A percentile compares a stretch with the other conserved stretches of the same genome.
These are phyloP conservation scores for Cyaniris semiargus DNA, from an alignment of 2,888 invertebrate species.

Conservation along the genomic window DNA sequence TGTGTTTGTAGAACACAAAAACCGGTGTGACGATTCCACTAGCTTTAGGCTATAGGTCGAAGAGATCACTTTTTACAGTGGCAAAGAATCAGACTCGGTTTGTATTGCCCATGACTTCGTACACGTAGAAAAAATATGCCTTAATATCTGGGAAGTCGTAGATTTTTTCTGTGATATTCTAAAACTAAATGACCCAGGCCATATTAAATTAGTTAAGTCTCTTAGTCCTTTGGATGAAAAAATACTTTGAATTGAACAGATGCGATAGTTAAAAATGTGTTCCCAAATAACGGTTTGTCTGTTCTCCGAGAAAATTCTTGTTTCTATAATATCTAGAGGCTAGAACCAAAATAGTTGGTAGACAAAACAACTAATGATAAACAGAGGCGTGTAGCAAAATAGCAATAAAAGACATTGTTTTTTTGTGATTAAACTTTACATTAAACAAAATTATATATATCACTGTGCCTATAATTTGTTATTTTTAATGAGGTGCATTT, in stretches of 20 bases:
- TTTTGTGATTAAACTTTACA: background rate
- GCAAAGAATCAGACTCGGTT: background rate
- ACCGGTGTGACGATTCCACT: background rate
- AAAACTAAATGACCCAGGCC: no score
- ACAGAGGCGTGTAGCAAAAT: background rate
- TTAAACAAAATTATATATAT: slow-evolving; percentile 13
- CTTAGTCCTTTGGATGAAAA: background rate
- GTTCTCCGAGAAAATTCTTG: no score
- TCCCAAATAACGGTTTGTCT: no score
- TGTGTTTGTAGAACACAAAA: background rate
- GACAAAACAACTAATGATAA: background rate
- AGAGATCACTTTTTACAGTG: background rate
- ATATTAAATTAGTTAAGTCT: background rate
- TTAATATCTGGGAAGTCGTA: background rate
- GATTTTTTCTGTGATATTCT: background rate
- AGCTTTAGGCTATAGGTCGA: background rate
- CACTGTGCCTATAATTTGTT: background rate
- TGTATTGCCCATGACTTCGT: background rate
- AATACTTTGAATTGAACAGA: background rate
- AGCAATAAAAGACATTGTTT: background rate
- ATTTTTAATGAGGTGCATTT: background rate
- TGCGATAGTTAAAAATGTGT: background rate
- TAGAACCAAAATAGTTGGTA: background rate
- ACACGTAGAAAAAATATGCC: background rate
- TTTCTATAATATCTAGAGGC: background rate